Conservation (phyloP, 2,113 vertebrate species). For the Heteronetta atricapilla region DNA sequence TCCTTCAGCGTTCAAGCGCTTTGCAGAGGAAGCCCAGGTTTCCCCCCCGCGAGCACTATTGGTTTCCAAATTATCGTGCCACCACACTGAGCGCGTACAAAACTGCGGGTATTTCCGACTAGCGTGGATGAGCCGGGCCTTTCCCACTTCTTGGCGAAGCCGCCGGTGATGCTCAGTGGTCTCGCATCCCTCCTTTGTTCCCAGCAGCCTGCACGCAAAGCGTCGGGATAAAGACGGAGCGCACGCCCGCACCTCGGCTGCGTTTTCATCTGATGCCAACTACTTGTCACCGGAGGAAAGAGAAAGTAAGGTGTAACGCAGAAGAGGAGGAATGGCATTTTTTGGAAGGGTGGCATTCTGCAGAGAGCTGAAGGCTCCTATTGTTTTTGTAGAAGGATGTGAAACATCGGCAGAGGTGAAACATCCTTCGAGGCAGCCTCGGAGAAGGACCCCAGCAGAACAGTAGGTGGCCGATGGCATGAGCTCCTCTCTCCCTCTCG, state of each 20-base stretch:
- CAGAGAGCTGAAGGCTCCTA: not conserved
- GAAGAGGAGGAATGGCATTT: not conserved
- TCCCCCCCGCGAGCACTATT: not conserved
- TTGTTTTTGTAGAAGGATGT: not conserved
- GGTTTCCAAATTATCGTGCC: not conserved
- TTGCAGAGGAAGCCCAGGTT: not conserved
- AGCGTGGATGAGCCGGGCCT: accelerated
- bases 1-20: not conserved
- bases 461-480: not conserved
- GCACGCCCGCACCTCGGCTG: not conserved
- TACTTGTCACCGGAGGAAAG: not conserved
- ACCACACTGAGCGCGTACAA: not conserved
- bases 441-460: not conserved
- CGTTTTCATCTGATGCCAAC: not conserved
- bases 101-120: not conserved
- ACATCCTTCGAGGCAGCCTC: not conserved
- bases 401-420: not conserved
- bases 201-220: not conserved
- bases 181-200: not conserved
- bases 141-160: not conserved
- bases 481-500: not conserved
- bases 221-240: not conserved
- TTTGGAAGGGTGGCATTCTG: not conserved
- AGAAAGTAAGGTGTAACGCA: not conserved
- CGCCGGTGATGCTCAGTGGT: not conserved